A percentile compares a stretch with the other conserved stretches of the same genome.
Evolutionary conservation across 2,113 vertebrate species (phyloP).

Genomic region (Corvus moneduloides): DNA sequence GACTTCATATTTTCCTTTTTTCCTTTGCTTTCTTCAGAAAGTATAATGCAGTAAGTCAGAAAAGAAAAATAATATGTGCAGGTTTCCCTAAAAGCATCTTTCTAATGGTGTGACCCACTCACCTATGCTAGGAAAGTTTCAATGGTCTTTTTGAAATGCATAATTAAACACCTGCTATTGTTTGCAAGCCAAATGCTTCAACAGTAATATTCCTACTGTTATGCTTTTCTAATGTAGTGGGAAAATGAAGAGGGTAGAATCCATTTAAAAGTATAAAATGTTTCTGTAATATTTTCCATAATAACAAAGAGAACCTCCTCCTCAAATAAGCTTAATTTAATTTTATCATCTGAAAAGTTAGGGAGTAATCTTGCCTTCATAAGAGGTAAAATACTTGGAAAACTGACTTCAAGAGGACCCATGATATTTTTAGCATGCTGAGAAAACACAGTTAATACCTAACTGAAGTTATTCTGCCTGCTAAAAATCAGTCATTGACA

Average conservation of each 20-base stretch:
- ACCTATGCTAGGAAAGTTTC: neutral
- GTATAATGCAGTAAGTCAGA: neutral
- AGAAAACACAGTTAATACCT: neutral
- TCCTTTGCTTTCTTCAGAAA: neutral
- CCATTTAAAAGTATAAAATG: neutral
- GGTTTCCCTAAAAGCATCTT: neutral
- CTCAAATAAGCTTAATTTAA: neutral
- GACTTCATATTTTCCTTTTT: neutral
- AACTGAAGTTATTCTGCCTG: neutral
- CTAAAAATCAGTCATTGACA: neutral
- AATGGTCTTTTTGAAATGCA: neutral
- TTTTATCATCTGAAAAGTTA: neutral
- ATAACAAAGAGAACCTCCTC: neutral
- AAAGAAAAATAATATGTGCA: neutral
- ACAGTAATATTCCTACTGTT: neutral
- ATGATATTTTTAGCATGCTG: neutral
- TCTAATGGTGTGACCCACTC: neutral
- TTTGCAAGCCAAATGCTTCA: neutral
- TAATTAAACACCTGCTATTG: neutral
- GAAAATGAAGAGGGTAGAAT: neutral
- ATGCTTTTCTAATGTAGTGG: neutral
- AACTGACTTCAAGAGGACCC: neutral
- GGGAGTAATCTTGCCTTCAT: neutral
- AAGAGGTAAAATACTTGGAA: neutral
- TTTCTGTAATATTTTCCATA: neutral